Evolutionary conservation across 1,140 invertebrate species (phyloP).

Genomic region (Helicoverpa zea): DNA sequence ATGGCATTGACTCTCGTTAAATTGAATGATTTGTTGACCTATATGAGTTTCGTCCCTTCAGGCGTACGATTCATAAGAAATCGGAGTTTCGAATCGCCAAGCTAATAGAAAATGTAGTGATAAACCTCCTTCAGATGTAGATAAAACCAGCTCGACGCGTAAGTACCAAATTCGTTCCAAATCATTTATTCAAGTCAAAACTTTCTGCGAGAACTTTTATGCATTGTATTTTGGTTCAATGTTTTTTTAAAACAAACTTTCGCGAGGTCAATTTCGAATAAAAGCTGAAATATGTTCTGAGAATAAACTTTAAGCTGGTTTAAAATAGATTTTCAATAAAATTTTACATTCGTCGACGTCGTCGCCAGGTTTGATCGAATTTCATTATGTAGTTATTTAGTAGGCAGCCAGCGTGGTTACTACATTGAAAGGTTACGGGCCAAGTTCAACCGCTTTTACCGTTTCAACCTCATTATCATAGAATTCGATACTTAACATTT

Average conservation of each 20-base stretch:
- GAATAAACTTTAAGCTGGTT: not conserved
- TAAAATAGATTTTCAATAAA: slow-evolving; percentile 38
- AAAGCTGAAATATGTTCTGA: not conserved
- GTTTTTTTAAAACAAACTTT: slow-evolving; percentile 2
- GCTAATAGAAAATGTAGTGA: slow-evolving; percentile 7
- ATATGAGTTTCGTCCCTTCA: slow-evolving; percentile 51
- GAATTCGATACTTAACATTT: slow-evolving; percentile 41
- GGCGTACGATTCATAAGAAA: slow-evolving; percentile 11
- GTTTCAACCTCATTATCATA: slow-evolving; percentile 46
- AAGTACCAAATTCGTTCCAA: not conserved
- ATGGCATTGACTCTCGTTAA: slow-evolving; percentile 74
- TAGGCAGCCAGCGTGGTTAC: slow-evolving; percentile 45
- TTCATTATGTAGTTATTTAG: slow-evolving; percentile 36
- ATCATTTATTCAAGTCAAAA: slow-evolving; percentile 3
- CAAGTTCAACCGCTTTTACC: slow-evolving; percentile 69
- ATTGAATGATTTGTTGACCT: slow-evolving; percentile 65
- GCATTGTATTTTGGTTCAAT: not conserved
- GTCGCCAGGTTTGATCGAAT: slow-evolving; percentile 21
- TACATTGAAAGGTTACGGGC: slow-evolving; percentile 58
- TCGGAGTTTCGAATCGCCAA: not conserved
- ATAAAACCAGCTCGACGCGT: not conserved
- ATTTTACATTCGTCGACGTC: not conserved
- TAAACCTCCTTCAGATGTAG: not conserved
- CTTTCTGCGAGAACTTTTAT: not conserved
- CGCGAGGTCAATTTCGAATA: not conserved